Evolutionary conservation across 2,888 invertebrate genomes (phyloP), one percentile per base, ranked within the genome.

Genomic region (Catocala fraxini): DNA sequence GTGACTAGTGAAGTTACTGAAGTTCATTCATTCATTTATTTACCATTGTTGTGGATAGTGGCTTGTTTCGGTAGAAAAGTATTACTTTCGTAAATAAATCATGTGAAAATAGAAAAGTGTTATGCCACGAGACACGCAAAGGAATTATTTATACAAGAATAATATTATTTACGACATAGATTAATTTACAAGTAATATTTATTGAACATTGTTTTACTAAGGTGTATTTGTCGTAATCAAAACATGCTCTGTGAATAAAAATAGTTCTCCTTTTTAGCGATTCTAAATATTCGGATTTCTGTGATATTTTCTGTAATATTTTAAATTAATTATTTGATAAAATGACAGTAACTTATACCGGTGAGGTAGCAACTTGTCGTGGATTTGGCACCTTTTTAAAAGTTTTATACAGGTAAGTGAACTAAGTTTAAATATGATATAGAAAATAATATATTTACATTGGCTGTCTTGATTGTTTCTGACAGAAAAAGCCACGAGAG

Each of bases 371-470:
- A 68, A 97, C 97, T 70, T 97, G 97, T 84, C 95, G 96, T 56
- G 97, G 98, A 68, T 96, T 98, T 86, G 98, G 98, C 64, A 97
- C 97, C 81, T 98, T 98, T 94, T 95, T 98, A 77, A 97, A 97
- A 94, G 95, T 98, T 82, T 94, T 98, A 41, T 94, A 96, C 83
- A 96, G 97, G 98, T 98, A 92, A 94, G 89, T 73, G 41, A 60
- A 47, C 49, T 51, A 39, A 9, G 35, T 39, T 39, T 39, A 7
- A 39, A 6, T 39, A 39, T 9, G 6, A 9, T 39, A 7, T 39
- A 39, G 6, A 39, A 39, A 6, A 39, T 9, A 7, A 25, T 25
- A 3, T 25, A 25, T 25, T 25, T 4, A 25, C 25, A 39, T 39
- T 39, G 35, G 6, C 7, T 39, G 35, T 39, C 6, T 9, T 25